Evolutionary conservation across 2,797 vertebrate genomes (phyloP).

Genomic region (Rhabdophis nuchalis): DNA sequence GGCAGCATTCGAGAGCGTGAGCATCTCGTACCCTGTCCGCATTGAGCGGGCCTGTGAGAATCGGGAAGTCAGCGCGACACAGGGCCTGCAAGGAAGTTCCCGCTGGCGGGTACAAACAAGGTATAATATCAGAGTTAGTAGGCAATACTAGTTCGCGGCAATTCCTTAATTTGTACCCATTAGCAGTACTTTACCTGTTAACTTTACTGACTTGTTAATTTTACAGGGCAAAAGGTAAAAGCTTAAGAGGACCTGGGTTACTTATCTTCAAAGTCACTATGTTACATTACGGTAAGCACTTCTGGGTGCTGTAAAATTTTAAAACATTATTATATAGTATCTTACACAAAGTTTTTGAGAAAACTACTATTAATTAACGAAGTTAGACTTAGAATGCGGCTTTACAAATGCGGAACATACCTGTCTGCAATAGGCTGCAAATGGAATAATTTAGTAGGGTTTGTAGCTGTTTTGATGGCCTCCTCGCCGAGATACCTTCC

Average conservation of each 20-base stretch:
- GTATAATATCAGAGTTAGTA: slow-evolving; percentile 99
- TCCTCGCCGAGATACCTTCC: slow-evolving; percentile 94
- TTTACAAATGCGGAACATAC: slow-evolving; percentile 75
- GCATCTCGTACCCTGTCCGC: slow-evolving; percentile 99
- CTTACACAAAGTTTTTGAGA: slow-evolving; percentile 75
- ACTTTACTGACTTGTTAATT: slow-evolving; percentile 93
- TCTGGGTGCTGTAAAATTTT: slow-evolving; percentile 95
- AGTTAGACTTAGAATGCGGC: slow-evolving; percentile 35
- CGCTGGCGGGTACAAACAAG: slow-evolving; percentile 99
- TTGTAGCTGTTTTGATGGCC: slow-evolving; percentile 99
- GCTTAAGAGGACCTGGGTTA: slow-evolving; percentile 87
- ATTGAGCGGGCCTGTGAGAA: slow-evolving; percentile 99
- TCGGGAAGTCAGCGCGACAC: slow-evolving; percentile 98
- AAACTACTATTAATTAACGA: slow-evolving; percentile 63
- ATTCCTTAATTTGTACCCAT: slow-evolving; percentile 99
- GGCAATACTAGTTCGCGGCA: slow-evolving; percentile 95
- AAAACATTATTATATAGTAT: slow-evolving; percentile 84
- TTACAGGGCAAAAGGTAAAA: slow-evolving; percentile 92
- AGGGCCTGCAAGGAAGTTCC: slow-evolving; percentile 99
- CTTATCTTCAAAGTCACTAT: slow-evolving; percentile 89
- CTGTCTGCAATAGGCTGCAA: slow-evolving; percentile 81
- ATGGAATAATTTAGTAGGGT: slow-evolving; percentile 92
- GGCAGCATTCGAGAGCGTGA: slow-evolving; percentile 99
- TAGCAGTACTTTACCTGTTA: slow-evolving; percentile 99
- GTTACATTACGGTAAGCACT: slow-evolving; percentile 97